A percentile compares a stretch with the other conserved stretches of the same genome.
phyloP scores from a whole-genome alignment of 2,888 invertebrate genomes.

The Drosophila flavopinicola region DNA sequence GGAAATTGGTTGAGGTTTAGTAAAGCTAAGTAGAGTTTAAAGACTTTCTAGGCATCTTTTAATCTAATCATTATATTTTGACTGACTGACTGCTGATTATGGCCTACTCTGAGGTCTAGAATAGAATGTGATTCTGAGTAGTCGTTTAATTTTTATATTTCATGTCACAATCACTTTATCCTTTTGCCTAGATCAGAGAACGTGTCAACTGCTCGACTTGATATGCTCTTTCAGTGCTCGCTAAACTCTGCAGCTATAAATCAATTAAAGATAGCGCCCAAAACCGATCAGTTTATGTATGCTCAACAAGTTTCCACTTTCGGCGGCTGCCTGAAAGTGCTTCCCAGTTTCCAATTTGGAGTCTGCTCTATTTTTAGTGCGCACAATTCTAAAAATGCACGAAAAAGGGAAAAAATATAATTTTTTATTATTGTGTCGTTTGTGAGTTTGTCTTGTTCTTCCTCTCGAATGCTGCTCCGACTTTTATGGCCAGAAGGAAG shows the following conservation, averaged over 20 bases:
- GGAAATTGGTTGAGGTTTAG: too few relatives aligned
- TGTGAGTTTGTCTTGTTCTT: slow-evolving; percentile 10
- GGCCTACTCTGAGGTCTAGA: too few relatives aligned
- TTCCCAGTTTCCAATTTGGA: neutral
- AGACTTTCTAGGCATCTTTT: too few relatives aligned
- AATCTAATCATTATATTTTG: too few relatives aligned
- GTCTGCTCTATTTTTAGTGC: slow-evolving; percentile 55
- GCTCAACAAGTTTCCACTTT: slow-evolving; percentile 56
- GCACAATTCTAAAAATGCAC: slow-evolving; percentile 46
- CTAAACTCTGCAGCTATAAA: slow-evolving; percentile 47
- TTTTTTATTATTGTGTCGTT: slow-evolving; percentile 47
- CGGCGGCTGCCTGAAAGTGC: slow-evolving; percentile 5
- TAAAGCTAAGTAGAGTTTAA: too few relatives aligned
- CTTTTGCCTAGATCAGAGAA: neutral
- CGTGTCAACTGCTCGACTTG: slow-evolving; percentile 8
- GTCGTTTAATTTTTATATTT: neutral
- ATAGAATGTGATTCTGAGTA: neutral
- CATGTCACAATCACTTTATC: slow-evolving; percentile 4
- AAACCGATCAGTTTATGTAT: slow-evolving; percentile 60
- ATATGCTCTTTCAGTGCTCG: slow-evolving; percentile 14
- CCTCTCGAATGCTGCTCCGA: slow-evolving; percentile 21
- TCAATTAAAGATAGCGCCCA: slow-evolving; percentile 66
- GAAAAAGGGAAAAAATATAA: slow-evolving; percentile 42
- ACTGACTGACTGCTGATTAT: too few relatives aligned
- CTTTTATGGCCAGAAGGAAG: slow-evolving; percentile 70